Percentiles rank a stretch among this genome's conserved stretches.
Conservation (phyloP, 2,113 vertebrate species). For the Acanthisitta chloris region DNA sequence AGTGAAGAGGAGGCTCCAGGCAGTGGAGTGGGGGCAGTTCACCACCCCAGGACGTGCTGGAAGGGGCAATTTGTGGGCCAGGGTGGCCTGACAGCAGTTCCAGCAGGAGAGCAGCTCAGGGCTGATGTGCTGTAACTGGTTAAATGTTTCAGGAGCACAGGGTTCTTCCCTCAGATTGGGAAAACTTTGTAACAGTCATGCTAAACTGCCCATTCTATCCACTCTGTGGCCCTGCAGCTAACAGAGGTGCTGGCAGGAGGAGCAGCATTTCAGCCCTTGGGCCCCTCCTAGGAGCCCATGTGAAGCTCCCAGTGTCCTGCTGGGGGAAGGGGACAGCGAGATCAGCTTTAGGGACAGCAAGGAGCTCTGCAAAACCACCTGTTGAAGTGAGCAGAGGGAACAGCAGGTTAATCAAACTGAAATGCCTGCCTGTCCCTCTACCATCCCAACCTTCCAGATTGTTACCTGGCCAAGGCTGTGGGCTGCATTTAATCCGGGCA, state of each 20-base stretch:
- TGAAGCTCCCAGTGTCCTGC: not conserved
- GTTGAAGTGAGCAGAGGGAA: not conserved
- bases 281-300: not conserved
- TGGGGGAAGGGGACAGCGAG: not conserved
- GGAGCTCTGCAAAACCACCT: not conserved
- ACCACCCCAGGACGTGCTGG: fast-evolving
- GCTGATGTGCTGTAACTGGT: fast-evolving
- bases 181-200: not conserved
- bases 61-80: not conserved
- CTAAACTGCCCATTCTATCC: fast-evolving
- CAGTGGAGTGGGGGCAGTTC: no score
- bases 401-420: not conserved
- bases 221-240: not conserved
- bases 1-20: no score
- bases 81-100: not conserved
- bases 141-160: fast-evolving
- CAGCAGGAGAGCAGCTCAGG: not conserved
- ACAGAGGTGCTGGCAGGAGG: not conserved
- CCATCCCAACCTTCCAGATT: not conserved
- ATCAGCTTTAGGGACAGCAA: not conserved
- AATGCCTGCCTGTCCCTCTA: not conserved
- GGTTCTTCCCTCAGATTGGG: not conserved
- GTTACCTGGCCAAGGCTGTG: not conserved
- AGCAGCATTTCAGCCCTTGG: not conserved
- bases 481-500: not conserved